Evolutionary conservation across 2,113 vertebrate species (phyloP), one percentile per base, ranked within the genome.

Genomic region (Carassius auratus): DNA sequence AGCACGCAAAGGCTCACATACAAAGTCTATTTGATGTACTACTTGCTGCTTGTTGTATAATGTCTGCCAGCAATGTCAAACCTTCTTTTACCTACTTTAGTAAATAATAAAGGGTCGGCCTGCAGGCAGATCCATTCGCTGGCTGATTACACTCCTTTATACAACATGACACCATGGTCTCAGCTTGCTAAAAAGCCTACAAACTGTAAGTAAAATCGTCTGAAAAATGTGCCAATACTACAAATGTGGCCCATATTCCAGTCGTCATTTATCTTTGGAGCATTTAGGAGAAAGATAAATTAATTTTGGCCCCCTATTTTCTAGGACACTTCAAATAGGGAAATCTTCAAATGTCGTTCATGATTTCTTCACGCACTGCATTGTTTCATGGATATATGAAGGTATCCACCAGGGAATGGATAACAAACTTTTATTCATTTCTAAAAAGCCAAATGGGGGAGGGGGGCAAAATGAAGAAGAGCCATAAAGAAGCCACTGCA

Each of bases 71-170:
- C 69, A 82, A 85, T 45, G 78, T 66, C 76, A 81, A 86, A 57
- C 79, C 66, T 89, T 45, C 30, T 83, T 83, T 59, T 82, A 87
- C 86, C 85, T 91, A 71, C 83, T 91, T 91, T 88, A 80, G 77
- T 86, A 71, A 45, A 79, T 91, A 90, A 91, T 93, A 59, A 82
- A 90, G 86, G 78, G 87, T 86, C 64, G 45, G 75, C 90, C 90
- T 88, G 86, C 88, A 91, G 90, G 88, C 76, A 90, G 73, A 83
- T 87, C 42, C 84, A 74, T 78, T 78, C 76, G 48, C 38, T 62
- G 71, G 75, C 83, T 75, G 87, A 76, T 81, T 80, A 83, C 76
- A 78, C n/a, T 75, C 38, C 30, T 86, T 62, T 82, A 64, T 73
- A 30, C 42, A 55, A 81, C 82, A 77, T 57, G 62, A 78, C 88